Percentiles rank a stretch among this genome's conserved stretches.
These are phyloP conservation scores for Phengaris arion DNA, from an alignment of 2,888 invertebrate genomes.

Conservation along the genomic window DNA sequence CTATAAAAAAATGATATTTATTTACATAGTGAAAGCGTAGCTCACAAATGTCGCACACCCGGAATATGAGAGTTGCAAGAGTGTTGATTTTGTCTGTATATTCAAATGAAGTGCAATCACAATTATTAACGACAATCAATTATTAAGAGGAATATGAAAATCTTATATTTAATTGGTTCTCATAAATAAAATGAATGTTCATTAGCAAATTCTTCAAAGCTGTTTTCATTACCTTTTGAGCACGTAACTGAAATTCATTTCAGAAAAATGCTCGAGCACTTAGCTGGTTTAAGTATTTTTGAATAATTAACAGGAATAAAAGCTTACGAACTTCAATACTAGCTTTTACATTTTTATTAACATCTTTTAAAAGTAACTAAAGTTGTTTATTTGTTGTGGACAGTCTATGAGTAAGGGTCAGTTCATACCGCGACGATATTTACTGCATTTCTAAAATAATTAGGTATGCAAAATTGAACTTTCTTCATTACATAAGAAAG, in stretches of 20 bases:
- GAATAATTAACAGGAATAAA: constrained; percentile 15
- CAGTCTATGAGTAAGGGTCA: too few relatives aligned
- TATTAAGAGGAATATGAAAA: constrained; percentile 7
- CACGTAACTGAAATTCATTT: constrained; percentile 27
- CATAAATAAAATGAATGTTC: constrained; percentile 18
- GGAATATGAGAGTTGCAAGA: too few relatives aligned
- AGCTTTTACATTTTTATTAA: not conserved
- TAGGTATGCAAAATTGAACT: too few relatives aligned
- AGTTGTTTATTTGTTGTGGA: too few relatives aligned
- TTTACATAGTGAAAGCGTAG: not conserved
- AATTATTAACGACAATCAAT: constrained; percentile 9
- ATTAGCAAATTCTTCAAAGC: constrained; percentile 18
- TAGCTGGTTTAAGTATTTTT: constrained; percentile 7
- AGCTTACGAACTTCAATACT: not conserved
- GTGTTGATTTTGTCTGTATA: not conserved
- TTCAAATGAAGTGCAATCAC: constrained; percentile 2
- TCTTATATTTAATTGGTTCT: constrained; percentile 19
- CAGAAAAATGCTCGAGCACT: not conserved
- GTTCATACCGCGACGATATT: too few relatives aligned
- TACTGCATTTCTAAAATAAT: too few relatives aligned
- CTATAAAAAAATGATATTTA: too few relatives aligned
- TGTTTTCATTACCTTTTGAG: constrained; percentile 25
- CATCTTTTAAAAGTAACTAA: not conserved
- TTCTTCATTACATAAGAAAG: too few relatives aligned
- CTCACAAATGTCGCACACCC: too few relatives aligned